Conservation (phyloP, 2,888 invertebrate genomes). For the Metallyticus violacea region DNA sequence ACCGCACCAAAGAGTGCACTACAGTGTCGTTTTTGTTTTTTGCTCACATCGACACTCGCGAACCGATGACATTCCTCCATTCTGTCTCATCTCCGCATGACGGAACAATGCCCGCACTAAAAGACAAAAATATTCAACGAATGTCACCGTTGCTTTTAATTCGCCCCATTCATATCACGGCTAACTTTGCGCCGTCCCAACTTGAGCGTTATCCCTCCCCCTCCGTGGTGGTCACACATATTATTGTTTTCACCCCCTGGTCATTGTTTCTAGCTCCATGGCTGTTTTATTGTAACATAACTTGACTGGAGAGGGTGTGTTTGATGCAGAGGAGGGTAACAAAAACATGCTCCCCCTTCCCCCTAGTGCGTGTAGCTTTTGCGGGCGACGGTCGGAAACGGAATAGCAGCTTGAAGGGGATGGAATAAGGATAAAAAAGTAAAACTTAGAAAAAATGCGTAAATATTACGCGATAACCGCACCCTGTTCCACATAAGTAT, state of each 20-base stretch:
- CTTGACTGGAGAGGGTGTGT: not conserved
- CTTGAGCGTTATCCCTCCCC: not conserved
- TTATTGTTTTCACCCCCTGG: constrained; percentile 2
- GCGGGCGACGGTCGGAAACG: not conserved
- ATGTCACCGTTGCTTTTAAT: not conserved
- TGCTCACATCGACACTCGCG: not conserved
- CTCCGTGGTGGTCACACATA: not conserved
- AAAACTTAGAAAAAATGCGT: not conserved
- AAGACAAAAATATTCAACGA: not conserved
- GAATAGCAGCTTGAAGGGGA: not conserved
- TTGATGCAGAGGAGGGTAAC: not conserved
- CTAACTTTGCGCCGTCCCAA: not conserved
- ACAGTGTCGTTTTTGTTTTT: not conserved
- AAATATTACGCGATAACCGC: no score
- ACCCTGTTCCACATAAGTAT: no score
- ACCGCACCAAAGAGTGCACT: not conserved
- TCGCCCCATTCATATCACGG: not conserved
- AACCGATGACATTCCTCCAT: not conserved
- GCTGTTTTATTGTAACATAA: constrained; percentile 6
- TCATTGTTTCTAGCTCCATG: constrained; percentile 5
- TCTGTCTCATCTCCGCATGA: no score
- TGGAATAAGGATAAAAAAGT: not conserved
- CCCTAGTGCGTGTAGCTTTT: not conserved
- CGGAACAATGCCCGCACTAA: no score
- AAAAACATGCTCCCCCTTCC: not conserved